Evolutionary conservation across 1,140 invertebrate species (phyloP).

Genomic region (Drosophila ohnishii): DNA sequence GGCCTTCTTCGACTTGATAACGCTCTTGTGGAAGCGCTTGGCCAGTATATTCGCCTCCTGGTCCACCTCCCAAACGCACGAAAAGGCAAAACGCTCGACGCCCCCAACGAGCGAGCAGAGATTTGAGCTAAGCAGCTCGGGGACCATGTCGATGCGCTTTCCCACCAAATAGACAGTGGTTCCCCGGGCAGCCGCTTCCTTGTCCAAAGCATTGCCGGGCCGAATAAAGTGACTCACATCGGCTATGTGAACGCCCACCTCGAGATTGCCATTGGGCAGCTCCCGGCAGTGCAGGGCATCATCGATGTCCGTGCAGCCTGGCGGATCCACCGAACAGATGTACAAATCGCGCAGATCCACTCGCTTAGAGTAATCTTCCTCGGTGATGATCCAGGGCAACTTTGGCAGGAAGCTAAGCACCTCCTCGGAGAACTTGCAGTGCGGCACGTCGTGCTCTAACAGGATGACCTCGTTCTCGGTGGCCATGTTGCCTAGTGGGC

Average conservation of each 20-base stretch:
- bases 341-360: conserved; percentile 92
- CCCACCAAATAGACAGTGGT: conserved; percentile 97
- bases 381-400: conserved; percentile 94
- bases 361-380: conserved; percentile 90
- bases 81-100: conserved; percentile 96
- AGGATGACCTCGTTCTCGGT: conserved; percentile 98
- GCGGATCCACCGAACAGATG: conserved; percentile 99
- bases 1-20: conserved; percentile 93
- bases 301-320: conserved; percentile 99
- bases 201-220: conserved; percentile 93
- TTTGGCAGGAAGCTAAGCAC: conserved; percentile 96
- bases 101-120: conserved; percentile 94
- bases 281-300: conserved; percentile 96
- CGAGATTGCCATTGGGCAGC: conserved; percentile 90
- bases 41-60: conserved; percentile 92
- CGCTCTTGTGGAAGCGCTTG: conserved; percentile 94
- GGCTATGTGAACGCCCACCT: conserved; percentile 97
- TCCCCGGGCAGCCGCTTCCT: conserved; percentile 92
- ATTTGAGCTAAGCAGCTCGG: conserved; percentile 95
- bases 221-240: conserved; percentile 97
- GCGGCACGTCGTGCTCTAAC: conserved; percentile 98
- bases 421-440: conserved; percentile 96
- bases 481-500: conserved; percentile 90
- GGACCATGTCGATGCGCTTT: conserved; percentile 95
- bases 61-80: conserved; percentile 96